Base-by-base conservation (phyloP, 2,797 vertebrate species). In the Yasuhikotakia modesta region DNA sequence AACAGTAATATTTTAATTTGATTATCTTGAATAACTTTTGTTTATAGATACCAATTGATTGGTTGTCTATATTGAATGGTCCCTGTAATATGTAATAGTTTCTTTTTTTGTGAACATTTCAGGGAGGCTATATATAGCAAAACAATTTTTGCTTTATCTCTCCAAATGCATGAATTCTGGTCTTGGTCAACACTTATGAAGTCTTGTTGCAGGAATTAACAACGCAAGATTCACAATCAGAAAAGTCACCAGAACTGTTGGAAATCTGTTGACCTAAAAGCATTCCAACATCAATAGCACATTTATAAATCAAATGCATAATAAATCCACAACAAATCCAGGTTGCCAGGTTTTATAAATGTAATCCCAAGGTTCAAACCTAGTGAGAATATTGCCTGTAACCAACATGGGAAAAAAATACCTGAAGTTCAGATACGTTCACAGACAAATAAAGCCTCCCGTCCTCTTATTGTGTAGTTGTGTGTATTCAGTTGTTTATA, bases 251-350 rank as follows among this genome's bases (percentile, higher is more conserved):
- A 3, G 35, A 22, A 22, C 70, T 61, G 19, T 72, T 24, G n/a
- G 4, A 30, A 63, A 76, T 46, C 45, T 46, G 70, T 70, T 72
- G 61, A 71, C 45, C n/a, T 79, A 64, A 81, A 69, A 70, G 66
- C 69, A 77, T 66, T 66, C 50, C 58, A 78, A 32, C 46, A 53
- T 50, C 19, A 61, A 76, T 53, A 84, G 66, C 52, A 74, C 60
- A 64, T 79, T 78, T 72, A 67, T 22, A 63, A 32, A 63, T 39
- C n/a, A 76, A 57, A 39, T n/a, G n/a, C n/a, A n/a, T n/a, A n/a
- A n/a, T n/a, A n/a, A n/a, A n/a, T n/a, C 8, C 27, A 63, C 52
- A 13, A 69, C 55, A n/a, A n/a, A n/a, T 55, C 45, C 68, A 70
- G 2, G 2, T 19, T 17, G 2, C n/a, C 1, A 22, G 73, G 57